A percentile compares a stretch with the other conserved stretches of the same genome.
Conservation (phyloP, 2,888 invertebrate species). For the Ochlodes sylvanus region DNA sequence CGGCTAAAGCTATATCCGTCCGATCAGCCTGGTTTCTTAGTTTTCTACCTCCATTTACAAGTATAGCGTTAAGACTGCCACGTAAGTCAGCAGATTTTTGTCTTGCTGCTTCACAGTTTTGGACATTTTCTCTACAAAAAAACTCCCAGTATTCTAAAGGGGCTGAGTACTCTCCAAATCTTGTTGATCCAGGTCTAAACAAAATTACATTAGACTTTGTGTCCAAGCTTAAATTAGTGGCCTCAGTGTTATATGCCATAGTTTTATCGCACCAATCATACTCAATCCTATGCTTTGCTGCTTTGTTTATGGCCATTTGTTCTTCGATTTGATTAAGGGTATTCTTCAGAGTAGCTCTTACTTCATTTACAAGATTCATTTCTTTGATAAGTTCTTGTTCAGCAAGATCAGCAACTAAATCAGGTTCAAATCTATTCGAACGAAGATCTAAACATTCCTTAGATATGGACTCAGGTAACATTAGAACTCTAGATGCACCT, state of each 20-base stretch:
- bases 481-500: conserved; percentile 87
- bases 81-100: conserved; percentile 90
- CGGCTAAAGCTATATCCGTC: conserved; percentile 91
- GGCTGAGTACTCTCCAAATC: conserved; percentile 89
- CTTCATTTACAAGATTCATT: conserved; percentile 88
- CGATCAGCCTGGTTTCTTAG: conserved; percentile 92
- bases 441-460: conserved; percentile 90
- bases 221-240: conserved; percentile 87
- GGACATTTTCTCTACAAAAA: conserved; percentile 91
- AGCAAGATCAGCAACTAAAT: conserved; percentile 90
- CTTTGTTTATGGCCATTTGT: conserved; percentile 90
- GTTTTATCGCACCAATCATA: conserved; percentile 97
- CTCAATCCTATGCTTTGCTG: conserved; percentile 93
- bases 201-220: conserved; percentile 89
- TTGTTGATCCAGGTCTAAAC: conserved; percentile 92
- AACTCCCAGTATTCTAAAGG: conserved; percentile 92
- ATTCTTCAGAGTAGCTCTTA: conserved; percentile 85
- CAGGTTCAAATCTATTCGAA: conserved; percentile 88
- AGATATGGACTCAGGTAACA: conserved; percentile 90
- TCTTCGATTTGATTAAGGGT: conserved; percentile 88
- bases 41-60: conserved; percentile 91
- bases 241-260: conserved; percentile 91
- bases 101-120: conserved; percentile 90
- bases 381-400: conserved; percentile 92
- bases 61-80: conserved; percentile 88